A percentile compares a stretch with the other conserved stretches of the same genome.
Evolutionary conservation across 1,140 invertebrate species (phyloP).

Genomic region (Ganaspis sp.): DNA sequence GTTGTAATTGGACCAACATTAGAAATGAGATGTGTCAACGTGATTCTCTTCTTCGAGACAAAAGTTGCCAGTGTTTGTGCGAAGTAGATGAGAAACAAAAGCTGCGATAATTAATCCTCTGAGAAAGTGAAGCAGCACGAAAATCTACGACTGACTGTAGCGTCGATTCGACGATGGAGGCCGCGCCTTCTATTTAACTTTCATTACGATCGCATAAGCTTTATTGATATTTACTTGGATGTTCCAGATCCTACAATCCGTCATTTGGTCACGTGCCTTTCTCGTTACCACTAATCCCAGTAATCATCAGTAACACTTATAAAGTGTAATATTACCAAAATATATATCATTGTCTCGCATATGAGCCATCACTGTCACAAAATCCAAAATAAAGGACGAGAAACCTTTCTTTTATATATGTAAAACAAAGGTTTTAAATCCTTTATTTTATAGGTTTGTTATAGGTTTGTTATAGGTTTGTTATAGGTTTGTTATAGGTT

Average conservation of each 20-base stretch:
- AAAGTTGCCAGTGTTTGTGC: constrained; percentile 43
- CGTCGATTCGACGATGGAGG: constrained; percentile 40
- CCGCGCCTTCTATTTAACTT: constrained; percentile 74
- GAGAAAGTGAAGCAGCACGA: constrained; percentile 52
- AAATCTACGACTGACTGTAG: constrained; percentile 38
- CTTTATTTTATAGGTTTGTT: no score
- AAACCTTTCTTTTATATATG: no score
- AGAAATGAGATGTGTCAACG: not conserved
- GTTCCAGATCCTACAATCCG: constrained; percentile 60
- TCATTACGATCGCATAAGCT: constrained; percentile 66
- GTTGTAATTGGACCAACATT: not conserved
- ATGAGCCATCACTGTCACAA: not conserved
- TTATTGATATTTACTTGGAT: constrained; percentile 66
- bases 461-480: no score
- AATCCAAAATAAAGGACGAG: no score
- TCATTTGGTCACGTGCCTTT: constrained; percentile 62
- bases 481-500: no score
- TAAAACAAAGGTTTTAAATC: no score
- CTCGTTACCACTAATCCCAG: constrained; percentile 1
- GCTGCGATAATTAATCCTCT: constrained; percentile 66
- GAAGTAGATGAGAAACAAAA: constrained; percentile 50
- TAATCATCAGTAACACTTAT: not conserved
- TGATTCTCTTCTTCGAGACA: not conserved
- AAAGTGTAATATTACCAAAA: not conserved
- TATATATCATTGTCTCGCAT: not conserved